phyloP scores from a whole-genome alignment of 2,888 invertebrate genomes.

The Pantelozetes paolii region DNA sequence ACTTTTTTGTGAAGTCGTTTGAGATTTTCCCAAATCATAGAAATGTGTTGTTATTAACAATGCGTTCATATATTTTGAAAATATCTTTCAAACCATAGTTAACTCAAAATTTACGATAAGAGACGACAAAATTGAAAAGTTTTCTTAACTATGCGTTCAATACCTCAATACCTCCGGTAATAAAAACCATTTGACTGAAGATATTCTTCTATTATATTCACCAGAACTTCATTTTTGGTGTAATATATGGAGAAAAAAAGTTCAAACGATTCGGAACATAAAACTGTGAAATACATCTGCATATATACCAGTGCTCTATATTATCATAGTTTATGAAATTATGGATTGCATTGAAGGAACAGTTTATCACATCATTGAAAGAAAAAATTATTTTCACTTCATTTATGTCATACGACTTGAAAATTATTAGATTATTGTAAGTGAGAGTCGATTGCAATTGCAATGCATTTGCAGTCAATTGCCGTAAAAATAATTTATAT shows the following conservation, averaged over 20 bases:
- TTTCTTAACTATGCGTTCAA: neutral
- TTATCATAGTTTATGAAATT: too few relatives aligned
- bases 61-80: neutral
- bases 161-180: neutral
- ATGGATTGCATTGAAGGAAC: too few relatives aligned
- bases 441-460: constrained; percentile 5
- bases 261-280: constrained; percentile 2
- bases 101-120: constrained; percentile 7
- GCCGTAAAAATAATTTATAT: constrained; percentile 15
- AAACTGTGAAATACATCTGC: neutral
- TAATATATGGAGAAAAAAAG: constrained; percentile 10
- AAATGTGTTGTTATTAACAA: neutral
- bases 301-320: neutral
- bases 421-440: constrained; percentile 20
- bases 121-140: neutral
- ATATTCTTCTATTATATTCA: constrained; percentile 11
- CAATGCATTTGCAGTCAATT: too few relatives aligned
- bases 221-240: constrained; percentile 4
- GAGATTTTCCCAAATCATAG: too few relatives aligned
- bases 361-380: constrained; percentile 8
- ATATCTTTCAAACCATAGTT: neutral
- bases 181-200: constrained; percentile 2
- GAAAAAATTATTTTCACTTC: constrained; percentile 8
- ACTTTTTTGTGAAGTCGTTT: too few relatives aligned
- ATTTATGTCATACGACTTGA: neutral